Evolutionary conservation across 2,113 vertebrate genomes (phyloP).

Genomic region (Dascyllus trimaculatus): DNA sequence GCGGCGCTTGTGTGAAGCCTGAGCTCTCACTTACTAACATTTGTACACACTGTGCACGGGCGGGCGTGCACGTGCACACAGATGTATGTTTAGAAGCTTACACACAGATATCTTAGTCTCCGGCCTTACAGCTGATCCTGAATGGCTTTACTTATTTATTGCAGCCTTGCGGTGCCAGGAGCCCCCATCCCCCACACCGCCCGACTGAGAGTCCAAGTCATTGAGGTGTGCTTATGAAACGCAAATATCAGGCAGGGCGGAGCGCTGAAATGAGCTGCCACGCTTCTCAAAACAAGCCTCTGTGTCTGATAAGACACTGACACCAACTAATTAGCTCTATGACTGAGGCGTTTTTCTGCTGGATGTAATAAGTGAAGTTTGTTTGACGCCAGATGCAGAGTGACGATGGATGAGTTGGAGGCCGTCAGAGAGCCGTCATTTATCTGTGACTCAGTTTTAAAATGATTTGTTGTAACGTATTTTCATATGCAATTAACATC

Average conservation of each 20-base stretch:
- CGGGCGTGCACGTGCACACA: conserved; percentile 43
- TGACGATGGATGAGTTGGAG: conserved; percentile 60
- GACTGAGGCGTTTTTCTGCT: conserved; percentile 53
- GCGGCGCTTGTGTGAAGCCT: conserved; percentile 76
- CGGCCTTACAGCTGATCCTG: conserved; percentile 73
- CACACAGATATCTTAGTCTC: conserved; percentile 72
- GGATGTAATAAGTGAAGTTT: conserved; percentile 61
- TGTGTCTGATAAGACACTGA: conserved; percentile 78
- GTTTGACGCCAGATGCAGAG: conserved; percentile 67
- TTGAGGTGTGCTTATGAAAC: conserved; percentile 68
- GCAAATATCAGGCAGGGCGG: conserved; percentile 74
- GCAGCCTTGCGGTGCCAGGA: conserved; percentile 44
- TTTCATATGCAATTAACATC: too few relatives aligned
- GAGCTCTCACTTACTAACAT: conserved; percentile 77
- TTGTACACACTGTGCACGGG: conserved; percentile 65
- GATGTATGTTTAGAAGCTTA: conserved; percentile 44
- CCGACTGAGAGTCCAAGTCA: conserved; percentile 45
- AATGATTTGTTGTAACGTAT: too few relatives aligned
- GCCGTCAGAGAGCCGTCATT: not conserved
- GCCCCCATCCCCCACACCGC: conserved; percentile 20
- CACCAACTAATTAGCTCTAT: conserved; percentile 73
- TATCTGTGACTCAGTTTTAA: too few relatives aligned
- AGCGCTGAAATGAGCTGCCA: conserved; percentile 70
- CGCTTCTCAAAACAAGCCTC: conserved; percentile 78
- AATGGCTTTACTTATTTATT: conserved; percentile 77